phyloP scores from a whole-genome alignment of 2,888 invertebrate species.

The Rhingia campestris region DNA sequence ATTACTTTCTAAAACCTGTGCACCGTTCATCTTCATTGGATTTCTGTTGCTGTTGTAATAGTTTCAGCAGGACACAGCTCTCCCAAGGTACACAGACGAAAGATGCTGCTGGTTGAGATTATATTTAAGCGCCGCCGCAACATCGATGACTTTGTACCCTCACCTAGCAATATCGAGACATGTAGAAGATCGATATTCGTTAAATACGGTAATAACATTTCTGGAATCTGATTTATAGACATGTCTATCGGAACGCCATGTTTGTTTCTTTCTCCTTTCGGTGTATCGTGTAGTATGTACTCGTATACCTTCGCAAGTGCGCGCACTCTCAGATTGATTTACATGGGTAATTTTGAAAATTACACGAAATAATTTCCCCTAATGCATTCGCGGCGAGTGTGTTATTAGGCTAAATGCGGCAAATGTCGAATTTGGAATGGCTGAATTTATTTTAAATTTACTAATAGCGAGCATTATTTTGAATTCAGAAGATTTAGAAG shows the following conservation, averaged over 20 bases:
- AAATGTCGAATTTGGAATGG: conserved; percentile 9
- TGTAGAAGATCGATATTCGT: conserved; percentile 70
- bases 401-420: conserved; percentile 31
- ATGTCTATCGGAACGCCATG: conserved; percentile 44
- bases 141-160: conserved; percentile 28
- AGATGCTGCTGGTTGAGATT: conserved; percentile 32
- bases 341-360: conserved; percentile 70
- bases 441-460: background rate
- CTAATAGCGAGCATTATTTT: too few relatives aligned
- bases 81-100: conserved; percentile 8
- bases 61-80: conserved; percentile 38
- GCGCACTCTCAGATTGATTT: conserved; percentile 61
- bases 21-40: conserved; percentile 66
- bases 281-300: conserved; percentile 3
- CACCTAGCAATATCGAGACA: conserved; percentile 33
- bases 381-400: conserved; percentile 42
- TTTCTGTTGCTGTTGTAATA: conserved; percentile 46
- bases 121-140: conserved; percentile 59
- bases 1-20: conserved; percentile 68
- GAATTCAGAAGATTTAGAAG: too few relatives aligned
- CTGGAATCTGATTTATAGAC: conserved; percentile 65
- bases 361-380: conserved; percentile 60
- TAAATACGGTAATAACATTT: conserved; percentile 72
- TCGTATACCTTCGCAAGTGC: conserved; percentile 24
- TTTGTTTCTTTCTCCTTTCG: conserved; percentile 47